Evolutionary conservation across 2,888 invertebrate genomes (phyloP), one percentile per base, ranked within the genome.

Genomic region (Strigamia transsilvanica): DNA sequence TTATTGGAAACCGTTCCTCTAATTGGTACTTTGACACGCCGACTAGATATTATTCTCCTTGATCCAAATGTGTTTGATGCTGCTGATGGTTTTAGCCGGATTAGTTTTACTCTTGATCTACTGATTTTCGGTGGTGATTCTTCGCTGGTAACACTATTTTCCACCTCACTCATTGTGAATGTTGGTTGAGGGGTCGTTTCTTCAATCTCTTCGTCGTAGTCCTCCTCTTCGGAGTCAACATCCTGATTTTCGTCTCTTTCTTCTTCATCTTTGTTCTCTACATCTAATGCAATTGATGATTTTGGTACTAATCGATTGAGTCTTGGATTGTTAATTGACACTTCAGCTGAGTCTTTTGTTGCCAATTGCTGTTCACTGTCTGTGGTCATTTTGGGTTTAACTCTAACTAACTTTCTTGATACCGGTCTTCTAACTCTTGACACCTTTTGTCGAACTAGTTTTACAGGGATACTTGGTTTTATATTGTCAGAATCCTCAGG

Each of bases 181-280:
- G 18, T 23, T 21, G 61, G 21, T 18, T n/a, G 10, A 7, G 61
- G 18, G n/a, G 80, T 38, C 3, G n/a, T 42, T 12, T 80, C 42
- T 42, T 80, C 80, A 5, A 10, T 18, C 2, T 80, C 80, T 13
- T 80, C 80, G 0, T 80, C 80, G 21, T 41, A 51, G 23, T 80
- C 80, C 10, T 80, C 80, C 13, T 80, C 80, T 5, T 18, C 73
- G 2, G 32, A 27, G 18, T 73, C 73, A 15, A 4, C 21, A 18
- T 73, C 73, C 10, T 73, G 73, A 18, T 13, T 27, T 32, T 78
- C 78, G 4, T 78, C 78, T 23, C 12, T 27, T 32, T 32, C 78
- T 0, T 78, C 78, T 27, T 78, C 78, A 13, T 78, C 78, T 27
- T 78, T 3, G 2, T 27, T 32, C 0, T 78, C 78, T 2, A 23